Conservation (phyloP, 2,797 vertebrate species). For the Erethizon dorsatum region DNA sequence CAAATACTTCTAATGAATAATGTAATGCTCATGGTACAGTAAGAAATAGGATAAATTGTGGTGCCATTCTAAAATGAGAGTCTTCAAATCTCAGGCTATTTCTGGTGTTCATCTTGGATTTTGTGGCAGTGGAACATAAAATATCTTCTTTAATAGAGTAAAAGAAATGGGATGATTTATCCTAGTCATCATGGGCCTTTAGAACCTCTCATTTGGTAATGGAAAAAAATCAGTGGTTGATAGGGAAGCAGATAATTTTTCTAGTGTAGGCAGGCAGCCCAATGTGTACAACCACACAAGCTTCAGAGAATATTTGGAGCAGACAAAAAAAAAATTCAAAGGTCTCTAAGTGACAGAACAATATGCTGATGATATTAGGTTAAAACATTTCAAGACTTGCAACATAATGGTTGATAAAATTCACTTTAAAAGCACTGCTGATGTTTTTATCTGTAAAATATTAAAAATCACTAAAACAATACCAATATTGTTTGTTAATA, state of each 20-base stretch:
- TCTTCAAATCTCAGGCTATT: conserved; percentile 77
- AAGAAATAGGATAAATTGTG: conserved; percentile 83
- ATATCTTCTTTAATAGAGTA: conserved; percentile 80
- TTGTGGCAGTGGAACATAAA: conserved; percentile 84
- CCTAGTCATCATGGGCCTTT: conserved; percentile 76
- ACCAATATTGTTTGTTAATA: conserved; percentile 73
- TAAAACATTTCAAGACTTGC: conserved; percentile 74
- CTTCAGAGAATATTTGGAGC: not conserved
- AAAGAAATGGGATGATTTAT: conserved; percentile 83
- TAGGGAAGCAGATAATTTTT: conserved; percentile 76
- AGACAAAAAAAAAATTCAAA: conserved; percentile 8
- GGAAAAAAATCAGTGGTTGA: conserved; percentile 77
- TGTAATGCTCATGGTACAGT: conserved; percentile 79
- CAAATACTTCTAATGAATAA: conserved; percentile 87
- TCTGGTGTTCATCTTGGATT: conserved; percentile 82
- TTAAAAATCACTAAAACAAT: conserved; percentile 25
- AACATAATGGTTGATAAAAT: not conserved
- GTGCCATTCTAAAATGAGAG: conserved; percentile 84
- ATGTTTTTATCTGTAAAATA: conserved; percentile 52
- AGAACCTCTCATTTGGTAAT: conserved; percentile 80
- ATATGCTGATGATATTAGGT: conserved; percentile 68
- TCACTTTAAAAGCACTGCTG: conserved; percentile 58
- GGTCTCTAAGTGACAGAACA: conserved; percentile 70
- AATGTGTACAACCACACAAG: conserved; percentile 30
- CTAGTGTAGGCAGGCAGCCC: conserved; percentile 64